Percentiles rank a stretch among this genome's conserved stretches.
Evolutionary conservation across 1,140 invertebrate genomes (phyloP).

Genomic region (Lordiphosa collinella): DNA sequence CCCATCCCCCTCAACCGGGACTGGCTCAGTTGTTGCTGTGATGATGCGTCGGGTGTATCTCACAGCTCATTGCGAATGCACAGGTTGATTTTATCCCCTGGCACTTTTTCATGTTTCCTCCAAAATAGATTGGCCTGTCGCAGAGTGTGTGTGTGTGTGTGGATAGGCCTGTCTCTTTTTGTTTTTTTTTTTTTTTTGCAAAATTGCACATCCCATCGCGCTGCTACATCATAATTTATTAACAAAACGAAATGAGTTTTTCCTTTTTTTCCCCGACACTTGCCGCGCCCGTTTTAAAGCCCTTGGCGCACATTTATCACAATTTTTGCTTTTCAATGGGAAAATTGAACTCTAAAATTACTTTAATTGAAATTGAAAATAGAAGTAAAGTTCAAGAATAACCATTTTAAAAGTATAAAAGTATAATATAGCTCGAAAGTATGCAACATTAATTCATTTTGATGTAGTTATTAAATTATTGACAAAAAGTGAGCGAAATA

Average conservation of each 20-base stretch:
- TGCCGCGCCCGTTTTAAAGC: conserved; percentile 38
- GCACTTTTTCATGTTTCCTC: conserved; percentile 56
- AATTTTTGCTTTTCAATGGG: conserved; percentile 57
- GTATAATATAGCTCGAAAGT: too few species aligned
- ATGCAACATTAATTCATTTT: too few species aligned
- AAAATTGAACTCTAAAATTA: conserved; percentile 18
- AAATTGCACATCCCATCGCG: conserved; percentile 65
- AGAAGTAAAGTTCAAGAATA: neutral
- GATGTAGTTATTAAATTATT: too few species aligned
- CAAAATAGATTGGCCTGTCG: conserved; percentile 25
- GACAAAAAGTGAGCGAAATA: too few species aligned
- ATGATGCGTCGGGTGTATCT: conserved; percentile 43
- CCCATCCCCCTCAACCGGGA: conserved; percentile 17
- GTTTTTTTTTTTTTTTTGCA: conserved; percentile 36
- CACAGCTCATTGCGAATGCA: conserved; percentile 76
- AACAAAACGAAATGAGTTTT: conserved; percentile 68
- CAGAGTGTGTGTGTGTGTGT: conserved; percentile 26
- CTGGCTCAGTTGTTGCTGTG: conserved; percentile 25
- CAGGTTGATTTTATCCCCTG: conserved; percentile 76
- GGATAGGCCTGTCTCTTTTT: conserved; percentile 31
- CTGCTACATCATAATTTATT: conserved; percentile 74
- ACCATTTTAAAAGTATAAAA: too few species aligned
- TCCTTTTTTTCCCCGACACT: conserved; percentile 29
- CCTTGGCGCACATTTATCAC: conserved; percentile 61
- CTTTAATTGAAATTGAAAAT: neutral